Conservation (phyloP, 2,797 vertebrate genomes). For the Apogon hyalosoma region DNA sequence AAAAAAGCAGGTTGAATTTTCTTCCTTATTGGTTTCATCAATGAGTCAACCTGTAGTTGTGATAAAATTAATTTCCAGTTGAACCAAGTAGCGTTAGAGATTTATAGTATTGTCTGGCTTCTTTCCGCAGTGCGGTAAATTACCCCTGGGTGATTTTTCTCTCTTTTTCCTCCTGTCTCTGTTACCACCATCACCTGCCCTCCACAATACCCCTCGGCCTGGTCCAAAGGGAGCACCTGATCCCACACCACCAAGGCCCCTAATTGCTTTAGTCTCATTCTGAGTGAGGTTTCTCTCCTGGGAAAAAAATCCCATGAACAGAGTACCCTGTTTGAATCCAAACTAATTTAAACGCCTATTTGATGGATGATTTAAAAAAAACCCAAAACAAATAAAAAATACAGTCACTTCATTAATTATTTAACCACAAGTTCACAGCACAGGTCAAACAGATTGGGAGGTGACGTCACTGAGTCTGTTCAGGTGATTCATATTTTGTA, state of each 20-base stretch:
- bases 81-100: conserved; percentile 62
- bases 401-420: conserved; percentile 43
- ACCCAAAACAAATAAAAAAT: conserved; percentile 3
- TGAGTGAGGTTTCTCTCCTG: conserved; percentile 39
- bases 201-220: conserved; percentile 46
- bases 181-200: conserved; percentile 66
- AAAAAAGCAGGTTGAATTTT: conserved; percentile 18
- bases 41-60: conserved; percentile 52
- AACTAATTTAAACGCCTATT: conserved; percentile 50
- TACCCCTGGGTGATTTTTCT: conserved; percentile 74
- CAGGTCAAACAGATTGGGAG: conserved; percentile 11
- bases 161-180: conserved; percentile 61
- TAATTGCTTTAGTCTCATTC: conserved; percentile 71
- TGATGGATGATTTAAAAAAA: conserved; percentile 25
- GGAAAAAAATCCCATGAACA: conserved; percentile 42
- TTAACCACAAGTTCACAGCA: conserved; percentile 19
- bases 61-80: conserved; percentile 72
- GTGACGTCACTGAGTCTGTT: not conserved
- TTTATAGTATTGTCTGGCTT: conserved; percentile 70
- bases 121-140: conserved; percentile 83
- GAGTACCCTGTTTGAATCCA: conserved; percentile 41
- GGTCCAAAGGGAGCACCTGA: conserved; percentile 60
- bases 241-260: conserved; percentile 53
- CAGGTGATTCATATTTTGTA: conserved; percentile 7
- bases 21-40: conserved; percentile 40